A percentile compares a stretch with the other conserved stretches of the same genome.
Conservation (phyloP, 2,888 invertebrate genomes). For the Oscheius sp. region DNA sequence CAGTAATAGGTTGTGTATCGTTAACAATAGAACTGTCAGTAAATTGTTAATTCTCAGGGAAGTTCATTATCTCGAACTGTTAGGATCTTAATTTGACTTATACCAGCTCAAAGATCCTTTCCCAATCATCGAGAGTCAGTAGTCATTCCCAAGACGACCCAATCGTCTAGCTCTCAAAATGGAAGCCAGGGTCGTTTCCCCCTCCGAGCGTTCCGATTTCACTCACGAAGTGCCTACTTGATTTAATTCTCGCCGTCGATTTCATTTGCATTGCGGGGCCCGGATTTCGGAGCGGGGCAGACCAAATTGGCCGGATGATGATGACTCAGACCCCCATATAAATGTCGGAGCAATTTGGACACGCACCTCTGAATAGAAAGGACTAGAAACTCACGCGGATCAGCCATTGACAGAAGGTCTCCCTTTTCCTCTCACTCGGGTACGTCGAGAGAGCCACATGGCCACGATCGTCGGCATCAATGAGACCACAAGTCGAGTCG, state of each 20-base stretch:
- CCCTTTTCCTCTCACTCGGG: constrained; percentile 42
- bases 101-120: no score
- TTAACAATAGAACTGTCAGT: no score
- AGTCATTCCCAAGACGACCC: no score
- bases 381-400: constrained; percentile 41
- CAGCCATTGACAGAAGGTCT: constrained; percentile 65
- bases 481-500: constrained; percentile 51
- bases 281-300: not conserved
- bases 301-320: constrained; percentile 10
- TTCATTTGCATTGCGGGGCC: constrained; percentile 13
- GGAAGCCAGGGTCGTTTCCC: no score
- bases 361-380: constrained; percentile 1
- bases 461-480: constrained; percentile 39
- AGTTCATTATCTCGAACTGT: no score
- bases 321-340: not conserved
- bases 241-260: constrained; percentile 33
- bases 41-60: no score
- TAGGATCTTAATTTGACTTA: no score
- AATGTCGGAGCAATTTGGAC: constrained; percentile 10
- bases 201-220: constrained; percentile 15
- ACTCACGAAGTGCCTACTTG: constrained; percentile 24
- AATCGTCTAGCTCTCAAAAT: no score
- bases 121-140: no score
- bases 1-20: no score
- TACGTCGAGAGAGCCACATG: constrained; percentile 44